A percentile compares a stretch with the other conserved stretches of the same genome.
Evolutionary conservation across 2,797 vertebrate species (phyloP).

Genomic region (Melanotaenia pygmaea): DNA sequence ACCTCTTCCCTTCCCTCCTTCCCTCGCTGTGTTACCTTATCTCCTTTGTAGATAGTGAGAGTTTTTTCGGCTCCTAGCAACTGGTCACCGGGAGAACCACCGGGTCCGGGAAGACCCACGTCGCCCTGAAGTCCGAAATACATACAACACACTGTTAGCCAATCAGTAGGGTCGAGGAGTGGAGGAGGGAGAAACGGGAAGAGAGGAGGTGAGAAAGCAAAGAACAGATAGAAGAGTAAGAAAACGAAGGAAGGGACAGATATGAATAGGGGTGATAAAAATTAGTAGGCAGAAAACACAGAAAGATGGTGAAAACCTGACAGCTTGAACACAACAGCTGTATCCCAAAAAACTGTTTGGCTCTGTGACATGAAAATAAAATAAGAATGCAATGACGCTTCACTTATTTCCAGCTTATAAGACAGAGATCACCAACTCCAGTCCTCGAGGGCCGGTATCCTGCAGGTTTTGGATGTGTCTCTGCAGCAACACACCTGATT

Average conservation of each 20-base stretch:
- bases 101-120: slow-evolving; percentile 80
- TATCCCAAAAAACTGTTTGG: too few species aligned
- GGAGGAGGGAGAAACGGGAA: slow-evolving; percentile 9
- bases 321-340: too few species aligned
- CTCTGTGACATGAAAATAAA: too few species aligned
- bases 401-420: too few species aligned
- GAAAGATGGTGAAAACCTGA: too few species aligned
- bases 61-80: slow-evolving; percentile 68
- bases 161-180: slow-evolving; percentile 27
- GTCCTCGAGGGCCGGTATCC: too few species aligned
- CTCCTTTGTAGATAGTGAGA: slow-evolving; percentile 87
- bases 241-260: not conserved
- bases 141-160: slow-evolving; percentile 76
- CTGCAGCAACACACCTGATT: too few species aligned
- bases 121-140: slow-evolving; percentile 83
- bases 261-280: too few species aligned
- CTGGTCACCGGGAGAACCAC: slow-evolving; percentile 77
- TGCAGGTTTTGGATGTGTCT: too few species aligned
- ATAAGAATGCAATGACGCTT: too few species aligned
- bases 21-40: slow-evolving; percentile 80
- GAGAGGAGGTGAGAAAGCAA: slow-evolving; percentile 7
- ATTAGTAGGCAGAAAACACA: too few species aligned
- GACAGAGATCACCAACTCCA: too few species aligned
- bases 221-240: not conserved
- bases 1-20: slow-evolving; percentile 50